Evolutionary conservation across 2,888 invertebrate genomes (phyloP), one percentile per base, ranked within the genome.

Genomic region (Cloeon dipterum): DNA sequence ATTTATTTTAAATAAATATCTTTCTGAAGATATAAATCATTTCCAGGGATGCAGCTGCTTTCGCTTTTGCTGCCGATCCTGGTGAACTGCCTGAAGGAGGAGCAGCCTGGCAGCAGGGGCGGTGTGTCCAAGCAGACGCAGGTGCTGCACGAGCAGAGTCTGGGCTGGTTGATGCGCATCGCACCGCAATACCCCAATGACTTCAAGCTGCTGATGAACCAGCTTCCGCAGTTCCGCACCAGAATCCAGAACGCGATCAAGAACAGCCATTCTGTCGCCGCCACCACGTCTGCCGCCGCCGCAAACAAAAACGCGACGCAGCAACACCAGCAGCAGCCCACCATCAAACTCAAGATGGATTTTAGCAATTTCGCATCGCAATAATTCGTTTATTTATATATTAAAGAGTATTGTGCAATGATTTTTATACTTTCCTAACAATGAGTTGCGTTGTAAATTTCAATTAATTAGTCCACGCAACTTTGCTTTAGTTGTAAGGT

Each of bases 181-280:
- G 94, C 91, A 1, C 88, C 89, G 0, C 78, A 78, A 52, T 83
- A 91, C 61, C 88, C 89, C 16, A 76, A 83, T 66, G 88, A 93
- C 55, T 93, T 94, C 57, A 85, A 88, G 51, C 68, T 73, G 11
- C 66, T 94, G 47, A 86, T 94, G 81, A 70, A 74, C 18, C 78
- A 81, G 48, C 77, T 81, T 0, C 63, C 71, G 0, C 78, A 83
- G 39, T 60, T 93, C 39, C 74, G 85, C 43, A 66, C 63, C 36
- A 78, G 81, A 54, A 58, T 96, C 37, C 91, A 93, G 57, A 68
- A 68, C 38, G 91, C 93, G 0, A 72, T 94, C 39, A 71, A 81
- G 46, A 32, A 25, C 14, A 23, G 20, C 25, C 33, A 16, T 2
- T 59, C 56, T 45, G 55, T 53, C 38, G 63, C 65, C 44, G 50